Percentiles rank a stretch among this genome's conserved stretches.
Conservation (phyloP, 2,888 invertebrate species). For the Apamea anceps region DNA sequence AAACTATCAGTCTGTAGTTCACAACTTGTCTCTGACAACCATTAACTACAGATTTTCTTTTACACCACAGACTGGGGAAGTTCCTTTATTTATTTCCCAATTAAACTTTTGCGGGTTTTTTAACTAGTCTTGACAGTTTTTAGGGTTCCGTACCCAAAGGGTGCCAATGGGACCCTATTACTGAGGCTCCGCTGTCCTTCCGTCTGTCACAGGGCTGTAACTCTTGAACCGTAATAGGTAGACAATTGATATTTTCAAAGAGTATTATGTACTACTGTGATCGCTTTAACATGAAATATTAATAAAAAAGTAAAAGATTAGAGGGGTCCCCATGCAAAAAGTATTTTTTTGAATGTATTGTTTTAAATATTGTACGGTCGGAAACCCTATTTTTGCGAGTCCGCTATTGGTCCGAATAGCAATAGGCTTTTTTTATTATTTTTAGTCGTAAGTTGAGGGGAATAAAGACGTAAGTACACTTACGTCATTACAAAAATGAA, state of each 20-base stretch:
- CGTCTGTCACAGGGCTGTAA: no score
- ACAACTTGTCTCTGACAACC: conserved; percentile 11
- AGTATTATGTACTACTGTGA: no score
- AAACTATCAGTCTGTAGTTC: conserved; percentile 30
- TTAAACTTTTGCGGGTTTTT: conserved; percentile 14
- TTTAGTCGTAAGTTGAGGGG: not conserved
- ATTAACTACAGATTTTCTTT: conserved; percentile 25
- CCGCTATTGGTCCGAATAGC: no score
- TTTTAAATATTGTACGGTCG: not conserved
- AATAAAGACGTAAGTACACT: no score
- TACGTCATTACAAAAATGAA: not conserved
- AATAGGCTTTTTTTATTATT: not conserved
- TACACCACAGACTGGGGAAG: not conserved
- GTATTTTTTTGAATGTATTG: no score
- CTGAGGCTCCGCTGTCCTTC: no score
- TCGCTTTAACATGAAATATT: no score
- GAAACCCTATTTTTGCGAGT: no score
- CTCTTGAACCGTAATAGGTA: no score
- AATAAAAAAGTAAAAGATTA: no score
- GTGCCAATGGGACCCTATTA: no score
- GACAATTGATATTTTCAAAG: not conserved
- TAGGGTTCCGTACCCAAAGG: not conserved
- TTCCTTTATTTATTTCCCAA: conserved; percentile 24
- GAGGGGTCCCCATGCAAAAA: not conserved
- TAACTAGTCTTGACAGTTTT: not conserved